Base-by-base conservation (phyloP, 2,797 vertebrate genomes). In the Gastrophryne carolinensis region DNA sequence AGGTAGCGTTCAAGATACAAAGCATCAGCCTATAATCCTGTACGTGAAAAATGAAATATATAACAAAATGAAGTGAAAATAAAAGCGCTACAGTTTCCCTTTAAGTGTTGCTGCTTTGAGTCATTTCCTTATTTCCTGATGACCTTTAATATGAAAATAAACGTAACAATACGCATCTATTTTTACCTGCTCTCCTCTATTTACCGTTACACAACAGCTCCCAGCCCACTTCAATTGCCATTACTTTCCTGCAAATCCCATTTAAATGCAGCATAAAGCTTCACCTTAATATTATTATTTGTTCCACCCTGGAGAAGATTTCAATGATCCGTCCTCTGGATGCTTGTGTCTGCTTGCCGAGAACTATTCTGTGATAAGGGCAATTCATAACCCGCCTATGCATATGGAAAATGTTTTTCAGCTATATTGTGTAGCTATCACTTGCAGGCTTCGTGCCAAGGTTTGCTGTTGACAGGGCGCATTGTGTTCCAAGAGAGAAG, bases 121-220 rank as follows among this genome's bases (percentile, higher is more conserved):
- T 26, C 6, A 32, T n/a, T 60, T 34, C 19, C 15, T 11, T 60
- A 29, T 32, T 21, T 60, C 5, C 67, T 15, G 53, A 21, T 70
- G 53, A 70, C 67, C 35, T 70, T 57, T 56, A 56, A 13, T 8
- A 13, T 11, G 41, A 70, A 56, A 21, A 15, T 41, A 57, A 70
- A 6, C 15, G n/a, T 10, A 70, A 44, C 23, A 70, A 30, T 70
- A 29, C 53, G 29, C 26, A 9, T 30, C 53, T 70, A 41, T 70
- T 70, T 58, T 30, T 70, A 44, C 10, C 53, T 17, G 2, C 24
- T 34, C 50, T 7, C 24, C 17, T 56, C 53, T 35, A 54, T 70
- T 57, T 23, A 57, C 34, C 19, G 7, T 68, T 56, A 37, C 49
- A 39, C 29, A 47, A 32, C 41, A 7, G 52, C 23, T 3, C 26